Base-by-base conservation (phyloP, 1,140 invertebrate species). In the Drepana arcuata region DNA sequence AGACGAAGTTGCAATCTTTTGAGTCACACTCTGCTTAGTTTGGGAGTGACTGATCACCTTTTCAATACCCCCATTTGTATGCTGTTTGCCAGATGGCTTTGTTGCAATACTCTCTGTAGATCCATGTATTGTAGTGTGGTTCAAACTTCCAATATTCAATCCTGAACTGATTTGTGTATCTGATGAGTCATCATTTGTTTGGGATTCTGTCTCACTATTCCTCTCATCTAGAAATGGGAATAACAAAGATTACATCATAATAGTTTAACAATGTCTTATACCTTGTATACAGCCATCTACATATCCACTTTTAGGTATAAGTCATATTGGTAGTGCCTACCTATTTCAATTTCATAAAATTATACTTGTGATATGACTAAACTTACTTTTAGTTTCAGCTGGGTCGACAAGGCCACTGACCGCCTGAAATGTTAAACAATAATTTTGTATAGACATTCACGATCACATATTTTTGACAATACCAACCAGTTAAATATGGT, bases 201-300 rank as follows among this genome's bases (percentile, higher is more conserved):
- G 93, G 7, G 94, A 95, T 82, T 96, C 94, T 28, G 92, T 92
- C 82, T 95, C 94, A 84, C 93, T 95, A 63, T 93, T 92, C 62
- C 91, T 87, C 63, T 93, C 92, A 84, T 88, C 90, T 92, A n/a
- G 69, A 64, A 86, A 86, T 74, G 51, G 78, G 11, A 32, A 26
- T 26, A 14, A 9, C 10, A n/a, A n/a, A n/a, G n/a, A n/a, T n/a
- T n/a, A n/a, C n/a, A n/a, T n/a, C n/a, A n/a, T n/a, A n/a, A n/a
- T n/a, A n/a, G n/a, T n/a, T n/a, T n/a, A n/a, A n/a, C n/a, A n/a
- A n/a, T n/a, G n/a, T n/a, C n/a, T n/a, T n/a, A n/a, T n/a, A n/a
- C n/a, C n/a, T n/a, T n/a, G n/a, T n/a, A n/a, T n/a, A n/a, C n/a
- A n/a, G n/a, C n/a, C n/a, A n/a, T n/a, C n/a, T n/a, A n/a, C n/a